phyloP scores from a whole-genome alignment of 2,797 vertebrate genomes.

The Caiman crocodilus region DNA sequence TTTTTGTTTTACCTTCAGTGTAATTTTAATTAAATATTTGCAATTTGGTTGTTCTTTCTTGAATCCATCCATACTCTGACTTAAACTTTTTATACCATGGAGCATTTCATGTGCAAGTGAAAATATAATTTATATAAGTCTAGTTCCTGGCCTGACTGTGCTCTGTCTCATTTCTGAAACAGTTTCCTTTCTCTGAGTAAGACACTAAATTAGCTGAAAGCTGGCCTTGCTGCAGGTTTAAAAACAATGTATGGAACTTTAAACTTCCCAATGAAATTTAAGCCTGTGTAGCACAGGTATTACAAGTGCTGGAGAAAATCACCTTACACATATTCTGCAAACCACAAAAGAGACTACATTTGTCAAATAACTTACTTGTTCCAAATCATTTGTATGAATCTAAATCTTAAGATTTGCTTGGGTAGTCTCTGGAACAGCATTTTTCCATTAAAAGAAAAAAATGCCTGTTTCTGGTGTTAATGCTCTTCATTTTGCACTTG shows the following conservation, averaged over 20 bases:
- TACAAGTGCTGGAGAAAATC: neutral
- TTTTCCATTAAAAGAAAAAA: neutral
- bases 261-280: neutral
- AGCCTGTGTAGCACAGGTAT: neutral
- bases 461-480: too few relatives aligned
- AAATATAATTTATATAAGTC: neutral
- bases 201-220: neutral
- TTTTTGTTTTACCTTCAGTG: neutral
- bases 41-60: neutral
- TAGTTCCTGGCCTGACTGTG: neutral
- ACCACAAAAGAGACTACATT: neutral
- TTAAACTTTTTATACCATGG: neutral
- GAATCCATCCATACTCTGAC: neutral
- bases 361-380: neutral
- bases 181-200: neutral
- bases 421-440: neutral
- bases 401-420: neutral
- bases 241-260: neutral
- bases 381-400: neutral
- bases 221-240: neutral
- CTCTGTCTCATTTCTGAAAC: neutral
- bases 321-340: neutral
- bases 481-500: too few relatives aligned
- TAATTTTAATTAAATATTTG: neutral
- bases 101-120: neutral